phyloP scores from a whole-genome alignment of 2,888 invertebrate genomes.

The Diploptera punctata region DNA sequence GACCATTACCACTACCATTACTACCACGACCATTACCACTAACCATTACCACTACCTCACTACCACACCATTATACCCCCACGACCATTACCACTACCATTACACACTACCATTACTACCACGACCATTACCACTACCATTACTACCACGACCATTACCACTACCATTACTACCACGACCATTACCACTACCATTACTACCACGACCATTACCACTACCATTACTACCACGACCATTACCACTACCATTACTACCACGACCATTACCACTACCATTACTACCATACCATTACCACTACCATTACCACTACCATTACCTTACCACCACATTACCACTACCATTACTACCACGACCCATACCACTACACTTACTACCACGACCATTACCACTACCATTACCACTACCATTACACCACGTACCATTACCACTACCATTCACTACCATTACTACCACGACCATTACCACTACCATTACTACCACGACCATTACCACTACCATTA shows the following conservation, averaged over 20 bases:
- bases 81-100: not conserved
- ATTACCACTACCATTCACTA: too few species aligned
- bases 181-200: not conserved
- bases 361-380: not conserved
- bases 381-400: not conserved
- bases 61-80: not conserved
- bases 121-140: not conserved
- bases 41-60: too few species aligned
- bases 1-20: not conserved
- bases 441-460: not conserved
- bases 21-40: not conserved
- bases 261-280: too few species aligned
- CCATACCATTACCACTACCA: too few species aligned
- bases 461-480: not conserved
- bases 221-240: not conserved
- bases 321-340: not conserved
- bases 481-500: not conserved
- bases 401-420: not conserved
- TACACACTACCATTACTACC: too few species aligned
- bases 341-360: not conserved
- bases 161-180: not conserved
- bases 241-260: not conserved
- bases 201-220: not conserved
- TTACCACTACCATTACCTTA: too few species aligned
- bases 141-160: not conserved